Base-by-base conservation (phyloP, 1,140 invertebrate species). In the Drosophila ogumai region DNA sequence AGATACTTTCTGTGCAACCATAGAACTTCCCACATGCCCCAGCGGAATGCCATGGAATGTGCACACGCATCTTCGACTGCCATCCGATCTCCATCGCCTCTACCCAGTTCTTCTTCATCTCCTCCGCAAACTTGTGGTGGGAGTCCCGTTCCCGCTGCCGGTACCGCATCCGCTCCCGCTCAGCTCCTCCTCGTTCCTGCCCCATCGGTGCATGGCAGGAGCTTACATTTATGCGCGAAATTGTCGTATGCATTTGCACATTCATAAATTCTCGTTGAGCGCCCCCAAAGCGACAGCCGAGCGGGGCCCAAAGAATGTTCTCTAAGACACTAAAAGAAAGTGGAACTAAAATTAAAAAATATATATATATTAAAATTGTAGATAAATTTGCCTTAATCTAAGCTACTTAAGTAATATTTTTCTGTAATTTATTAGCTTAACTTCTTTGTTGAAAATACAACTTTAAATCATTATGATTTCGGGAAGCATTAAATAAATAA, bases 221-320 rank as follows among this genome's bases (percentile, higher is more conserved):
- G 82, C 84, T 87, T 90, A 87, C 84, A 90, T 88, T 87, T 87
- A 87, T 88, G 85, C 80, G 84, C 85, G 85, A 87, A 87, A 87
- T 87, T 90, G 85, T 88, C 85, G 85, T 90, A 85, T 79, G 88
- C 85, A 90, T 90, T 90, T 90, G 85, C 85, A 90, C 85, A 90
- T 90, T 90, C 85, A 90, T 90, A 90, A 90, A 90, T 90, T 90
- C 86, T 90, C 78, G 85, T 85, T 85, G 85, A 90, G 85, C 85
- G 86, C 78, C 81, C 85, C 85, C 77, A 72, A 79, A 90, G 86
- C 81, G 86, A 81, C 85, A 81, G 77, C 55, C 65, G 61, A 81
- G 49, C 59, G 56, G 47, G 72, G 49, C 57, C 73, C 64, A 66
- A 69, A 75, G 84, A 88, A 84, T 87, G 79, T 60, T 61, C 57